Percentiles rank a stretch among this genome's conserved stretches.
phyloP scores from a whole-genome alignment of 2,888 invertebrate genomes.

The Poecilobothrus nobilitatus region DNA sequence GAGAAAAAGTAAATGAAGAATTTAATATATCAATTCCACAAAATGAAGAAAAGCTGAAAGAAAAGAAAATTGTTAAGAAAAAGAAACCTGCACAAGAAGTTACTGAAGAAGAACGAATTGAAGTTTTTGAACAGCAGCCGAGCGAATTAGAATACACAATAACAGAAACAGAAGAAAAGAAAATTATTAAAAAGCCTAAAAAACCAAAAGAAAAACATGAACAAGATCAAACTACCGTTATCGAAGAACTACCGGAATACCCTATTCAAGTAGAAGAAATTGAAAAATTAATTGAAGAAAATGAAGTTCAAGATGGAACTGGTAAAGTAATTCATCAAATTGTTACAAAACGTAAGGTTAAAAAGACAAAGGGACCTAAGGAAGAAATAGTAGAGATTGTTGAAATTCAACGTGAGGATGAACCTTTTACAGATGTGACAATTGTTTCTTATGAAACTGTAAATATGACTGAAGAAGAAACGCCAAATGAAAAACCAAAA shows the following conservation, averaged over 20 bases:
- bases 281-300: conserved; percentile 15
- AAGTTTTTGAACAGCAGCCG: conserved; percentile 17
- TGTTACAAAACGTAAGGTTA: conserved; percentile 37
- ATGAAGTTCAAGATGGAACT: conserved; percentile 29
- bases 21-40: neutral
- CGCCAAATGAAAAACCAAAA: conserved; percentile 32
- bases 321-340: conserved; percentile 35
- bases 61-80: conserved; percentile 26
- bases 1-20: conserved; percentile 18
- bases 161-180: conserved; percentile 21
- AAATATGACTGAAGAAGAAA: conserved; percentile 25
- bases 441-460: conserved; percentile 41
- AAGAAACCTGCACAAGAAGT: conserved; percentile 20
- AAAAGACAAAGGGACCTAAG: conserved; percentile 42
- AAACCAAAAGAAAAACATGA: conserved; percentile 30
- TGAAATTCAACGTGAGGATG: conserved; percentile 41
- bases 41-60: conserved; percentile 21
- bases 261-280: conserved; percentile 16
- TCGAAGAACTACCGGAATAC: conserved; percentile 29
- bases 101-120: conserved; percentile 17
- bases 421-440: conserved; percentile 41
- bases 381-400: conserved; percentile 42
- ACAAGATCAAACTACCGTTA: conserved; percentile 28
- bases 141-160: conserved; percentile 13
- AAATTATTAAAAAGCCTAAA: neutral